Conservation (phyloP, 1,140 invertebrate genomes). For the Lepidostoma basale region DNA sequence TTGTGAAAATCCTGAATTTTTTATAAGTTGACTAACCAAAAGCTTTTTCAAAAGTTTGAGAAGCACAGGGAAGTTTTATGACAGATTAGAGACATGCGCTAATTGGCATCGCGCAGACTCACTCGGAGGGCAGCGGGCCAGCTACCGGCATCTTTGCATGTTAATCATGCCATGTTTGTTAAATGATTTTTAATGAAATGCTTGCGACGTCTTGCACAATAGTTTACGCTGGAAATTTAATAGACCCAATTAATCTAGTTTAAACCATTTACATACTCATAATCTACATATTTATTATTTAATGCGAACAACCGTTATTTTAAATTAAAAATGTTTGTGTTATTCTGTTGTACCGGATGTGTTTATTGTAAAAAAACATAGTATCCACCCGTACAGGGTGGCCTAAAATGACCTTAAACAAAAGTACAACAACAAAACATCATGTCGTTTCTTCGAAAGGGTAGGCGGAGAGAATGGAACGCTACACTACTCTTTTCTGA, state of each 20-base stretch:
- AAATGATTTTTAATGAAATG: neutral
- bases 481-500: no score
- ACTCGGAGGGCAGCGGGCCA: neutral
- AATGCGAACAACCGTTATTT: neutral
- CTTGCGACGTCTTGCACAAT: neutral
- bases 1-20: no score
- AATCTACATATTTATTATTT: neutral
- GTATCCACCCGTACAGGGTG: no score
- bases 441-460: no score
- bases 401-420: no score
- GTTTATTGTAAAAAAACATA: no score
- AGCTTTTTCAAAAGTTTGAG: no score
- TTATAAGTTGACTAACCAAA: no score
- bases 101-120: conserved; percentile 18
- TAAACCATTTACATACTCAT: neutral
- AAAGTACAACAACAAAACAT: no score
- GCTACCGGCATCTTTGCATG: conserved; percentile 17
- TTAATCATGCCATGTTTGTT: neutral
- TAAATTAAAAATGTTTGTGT: neutral
- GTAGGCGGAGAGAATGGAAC: no score
- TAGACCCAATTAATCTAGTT: neutral
- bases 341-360: no score
- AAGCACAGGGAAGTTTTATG: conserved; percentile 22
- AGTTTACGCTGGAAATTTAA: neutral
- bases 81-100: conserved; percentile 20